Conservation (phyloP, 2,113 vertebrate genomes). For the Gallinago media region DNA sequence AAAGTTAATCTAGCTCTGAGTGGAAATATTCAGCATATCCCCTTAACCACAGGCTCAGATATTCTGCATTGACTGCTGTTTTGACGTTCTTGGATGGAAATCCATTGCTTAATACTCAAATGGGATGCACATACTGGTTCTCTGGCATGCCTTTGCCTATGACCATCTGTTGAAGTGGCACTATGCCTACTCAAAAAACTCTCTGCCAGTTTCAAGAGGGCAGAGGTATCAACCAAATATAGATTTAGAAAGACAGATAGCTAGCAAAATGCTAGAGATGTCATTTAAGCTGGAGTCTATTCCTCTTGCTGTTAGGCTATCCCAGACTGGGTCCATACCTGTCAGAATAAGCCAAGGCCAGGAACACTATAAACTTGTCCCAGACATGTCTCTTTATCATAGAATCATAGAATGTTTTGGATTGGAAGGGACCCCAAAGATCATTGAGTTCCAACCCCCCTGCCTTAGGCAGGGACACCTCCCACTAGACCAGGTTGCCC, state of each 20-base stretch:
- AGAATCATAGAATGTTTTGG: no score
- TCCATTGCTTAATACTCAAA: constrained; percentile 30
- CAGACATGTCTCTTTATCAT: not conserved
- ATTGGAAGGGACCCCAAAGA: no score
- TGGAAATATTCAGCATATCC: not conserved
- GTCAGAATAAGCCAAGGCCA: not conserved
- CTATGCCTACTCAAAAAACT: not conserved
- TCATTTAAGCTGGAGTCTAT: not conserved
- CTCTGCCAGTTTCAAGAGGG: constrained; percentile 17
- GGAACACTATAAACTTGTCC: not conserved
- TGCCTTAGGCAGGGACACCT: no score
- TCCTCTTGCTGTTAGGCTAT: not conserved
- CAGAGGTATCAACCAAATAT: constrained; percentile 11
- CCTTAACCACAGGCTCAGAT: not conserved
- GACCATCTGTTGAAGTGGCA: constrained; percentile 60
- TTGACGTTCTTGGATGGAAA: constrained; percentile 7
- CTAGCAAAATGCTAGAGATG: not conserved
- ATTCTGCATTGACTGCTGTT: constrained; percentile 44
- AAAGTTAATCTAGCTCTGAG: not conserved
- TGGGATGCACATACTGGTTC: constrained; percentile 1
- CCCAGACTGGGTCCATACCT: not conserved
- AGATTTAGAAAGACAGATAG: not conserved
- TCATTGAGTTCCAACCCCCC: no score
- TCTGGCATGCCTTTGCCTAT: constrained; percentile 3
- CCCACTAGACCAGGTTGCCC: no score